phyloP scores from a whole-genome alignment of 2,888 invertebrate species.

The Oeneis ivallda region DNA sequence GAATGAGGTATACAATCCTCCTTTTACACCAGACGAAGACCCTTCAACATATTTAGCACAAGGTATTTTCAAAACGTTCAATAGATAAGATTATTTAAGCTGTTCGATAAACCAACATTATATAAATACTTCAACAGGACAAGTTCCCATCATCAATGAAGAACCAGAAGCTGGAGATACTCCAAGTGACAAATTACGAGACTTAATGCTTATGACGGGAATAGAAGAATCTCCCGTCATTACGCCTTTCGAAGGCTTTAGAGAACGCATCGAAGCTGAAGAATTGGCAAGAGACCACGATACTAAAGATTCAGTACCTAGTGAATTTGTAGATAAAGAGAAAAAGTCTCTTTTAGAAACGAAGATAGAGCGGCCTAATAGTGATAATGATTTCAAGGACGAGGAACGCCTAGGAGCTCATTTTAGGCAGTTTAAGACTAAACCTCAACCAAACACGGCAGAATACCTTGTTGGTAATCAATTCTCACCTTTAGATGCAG shows the following conservation, averaged over 20 bases:
- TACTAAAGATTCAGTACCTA: constrained; percentile 44
- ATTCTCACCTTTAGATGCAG: constrained; percentile 69
- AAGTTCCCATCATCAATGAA: constrained; percentile 40
- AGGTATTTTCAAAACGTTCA: constrained; percentile 47
- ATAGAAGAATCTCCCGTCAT: constrained; percentile 65
- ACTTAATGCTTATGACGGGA: constrained; percentile 62
- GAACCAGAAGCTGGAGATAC: constrained; percentile 52
- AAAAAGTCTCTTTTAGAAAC: constrained; percentile 66
- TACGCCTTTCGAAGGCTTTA: constrained; percentile 70
- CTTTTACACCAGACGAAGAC: constrained; percentile 77
- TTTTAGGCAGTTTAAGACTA: constrained; percentile 67
- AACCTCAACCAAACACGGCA: constrained; percentile 65
- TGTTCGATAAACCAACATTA: background rate
- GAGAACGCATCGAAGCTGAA: constrained; percentile 69
- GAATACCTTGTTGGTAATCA: constrained; percentile 70
- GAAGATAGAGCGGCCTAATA: constrained; percentile 48
- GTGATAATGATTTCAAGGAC: constrained; percentile 57
- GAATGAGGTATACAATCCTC: constrained; percentile 91
- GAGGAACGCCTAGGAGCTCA: constrained; percentile 79
- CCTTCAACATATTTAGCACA: constrained; percentile 57
- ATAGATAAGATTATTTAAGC: constrained; percentile 1
- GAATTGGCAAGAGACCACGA: constrained; percentile 49
- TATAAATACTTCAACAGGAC: constrained; percentile 19
- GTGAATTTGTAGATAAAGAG: constrained; percentile 57
- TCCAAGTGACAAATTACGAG: constrained; percentile 68